A percentile compares a stretch with the other conserved stretches of the same genome.
These are phyloP conservation scores for Mobula hypostoma DNA, from an alignment of 2,113 vertebrate species.

Conservation along the genomic window DNA sequence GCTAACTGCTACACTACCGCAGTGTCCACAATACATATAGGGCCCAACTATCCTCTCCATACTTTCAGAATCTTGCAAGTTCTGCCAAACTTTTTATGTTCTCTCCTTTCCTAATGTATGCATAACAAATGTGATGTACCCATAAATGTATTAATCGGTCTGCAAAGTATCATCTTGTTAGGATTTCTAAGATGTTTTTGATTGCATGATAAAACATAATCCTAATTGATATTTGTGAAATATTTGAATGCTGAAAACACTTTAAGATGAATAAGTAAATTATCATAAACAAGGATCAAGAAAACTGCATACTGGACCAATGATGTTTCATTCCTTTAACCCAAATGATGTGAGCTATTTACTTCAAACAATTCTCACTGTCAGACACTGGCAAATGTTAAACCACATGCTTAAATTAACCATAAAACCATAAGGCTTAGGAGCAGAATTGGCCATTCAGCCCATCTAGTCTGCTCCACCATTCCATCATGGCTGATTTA, in stretches of 20 bases:
- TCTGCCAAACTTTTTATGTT: background rate
- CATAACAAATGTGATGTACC: background rate
- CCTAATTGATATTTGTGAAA: background rate
- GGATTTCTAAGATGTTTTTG: background rate
- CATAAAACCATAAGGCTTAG: too few species aligned
- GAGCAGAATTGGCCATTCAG: too few species aligned
- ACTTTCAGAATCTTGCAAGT: background rate
- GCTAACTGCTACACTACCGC: too few species aligned
- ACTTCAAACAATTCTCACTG: background rate
- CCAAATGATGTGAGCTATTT: background rate
- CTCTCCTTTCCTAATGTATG: background rate
- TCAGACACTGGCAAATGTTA: background rate
- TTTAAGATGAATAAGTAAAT: background rate
- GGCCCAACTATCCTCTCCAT: background rate
- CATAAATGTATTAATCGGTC: background rate
- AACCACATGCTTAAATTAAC: background rate
- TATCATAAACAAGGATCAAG: background rate
- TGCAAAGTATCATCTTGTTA: background rate
- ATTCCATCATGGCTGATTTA: too few species aligned
- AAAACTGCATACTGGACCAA: background rate
- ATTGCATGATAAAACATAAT: background rate
- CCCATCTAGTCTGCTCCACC: too few species aligned
- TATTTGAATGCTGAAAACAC: background rate
- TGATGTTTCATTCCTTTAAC: background rate
- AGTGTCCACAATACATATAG: too few species aligned